Percentiles rank a stretch among this genome's conserved stretches.
These are phyloP conservation scores for Vandiemenella viatica DNA, from an alignment of 2,888 invertebrate genomes.

Conservation along the genomic window DNA sequence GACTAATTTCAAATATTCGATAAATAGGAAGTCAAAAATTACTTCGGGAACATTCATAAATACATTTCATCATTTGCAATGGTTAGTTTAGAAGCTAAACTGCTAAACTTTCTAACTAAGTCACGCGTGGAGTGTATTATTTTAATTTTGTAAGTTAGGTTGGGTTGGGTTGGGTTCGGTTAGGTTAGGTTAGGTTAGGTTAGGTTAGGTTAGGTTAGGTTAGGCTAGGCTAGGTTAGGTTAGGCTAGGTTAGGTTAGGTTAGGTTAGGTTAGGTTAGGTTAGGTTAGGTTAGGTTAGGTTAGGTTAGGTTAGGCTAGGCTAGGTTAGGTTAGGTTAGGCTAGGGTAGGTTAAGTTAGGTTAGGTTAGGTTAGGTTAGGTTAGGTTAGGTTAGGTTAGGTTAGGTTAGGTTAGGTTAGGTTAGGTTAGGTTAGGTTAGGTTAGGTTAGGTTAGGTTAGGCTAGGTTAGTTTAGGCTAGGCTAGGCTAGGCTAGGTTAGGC, in stretches of 20 bases:
- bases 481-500: slow-evolving; percentile 1
- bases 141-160: not conserved
- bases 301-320: not conserved
- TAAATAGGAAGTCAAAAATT: no score
- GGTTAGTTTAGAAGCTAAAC: no score
- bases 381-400: slow-evolving; percentile 3
- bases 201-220: slow-evolving; percentile 2
- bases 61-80: no score
- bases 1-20: no score
- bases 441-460: slow-evolving; percentile 2
- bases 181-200: slow-evolving; percentile 2
- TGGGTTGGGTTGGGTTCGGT: not conserved
- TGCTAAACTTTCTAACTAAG: no score
- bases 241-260: not conserved
- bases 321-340: slow-evolving; percentile 4
- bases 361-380: not conserved
- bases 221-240: not conserved
- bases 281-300: not conserved
- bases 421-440: slow-evolving; percentile 5
- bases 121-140: no score
- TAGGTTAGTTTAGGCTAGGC: not conserved
- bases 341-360: slow-evolving; percentile 2
- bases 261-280: slow-evolving; percentile 1
- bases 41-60: no score
- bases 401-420: slow-evolving; percentile 1